Evolutionary conservation across 2,113 vertebrate species (phyloP).

Genomic region (Thunnus maccoyii): DNA sequence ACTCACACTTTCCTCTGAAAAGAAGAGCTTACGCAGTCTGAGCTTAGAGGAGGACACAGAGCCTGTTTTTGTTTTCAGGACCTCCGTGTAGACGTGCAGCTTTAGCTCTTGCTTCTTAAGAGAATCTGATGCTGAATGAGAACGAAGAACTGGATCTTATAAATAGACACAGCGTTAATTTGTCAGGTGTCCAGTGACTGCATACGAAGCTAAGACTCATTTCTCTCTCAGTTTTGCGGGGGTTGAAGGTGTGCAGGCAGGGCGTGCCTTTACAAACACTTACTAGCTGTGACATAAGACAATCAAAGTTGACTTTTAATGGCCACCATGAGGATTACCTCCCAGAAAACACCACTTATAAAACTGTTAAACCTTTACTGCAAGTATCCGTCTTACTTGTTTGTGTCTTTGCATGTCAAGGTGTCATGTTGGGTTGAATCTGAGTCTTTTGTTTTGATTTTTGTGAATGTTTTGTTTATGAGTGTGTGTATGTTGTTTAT

Average conservation of each 20-base stretch:
- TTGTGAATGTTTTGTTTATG: too few species aligned
- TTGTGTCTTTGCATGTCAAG: too few species aligned
- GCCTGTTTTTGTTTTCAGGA: slow-evolving; percentile 48
- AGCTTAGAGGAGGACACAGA: slow-evolving; percentile 17
- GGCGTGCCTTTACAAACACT: slow-evolving; percentile 60
- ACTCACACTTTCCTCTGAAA: slow-evolving; percentile 61
- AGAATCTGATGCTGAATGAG: not conserved
- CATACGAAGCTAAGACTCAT: not conserved
- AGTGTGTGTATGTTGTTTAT: too few species aligned
- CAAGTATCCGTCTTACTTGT: not conserved
- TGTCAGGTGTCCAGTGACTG: slow-evolving; percentile 11
- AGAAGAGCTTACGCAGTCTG: slow-evolving; percentile 26
- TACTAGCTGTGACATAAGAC: slow-evolving; percentile 5
- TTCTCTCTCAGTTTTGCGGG: not conserved
- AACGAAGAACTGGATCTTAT: not conserved
- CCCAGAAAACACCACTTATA: slow-evolving; percentile 31
- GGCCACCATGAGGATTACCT: slow-evolving; percentile 6
- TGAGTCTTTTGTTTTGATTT: too few species aligned
- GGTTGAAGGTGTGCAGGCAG: slow-evolving; percentile 37
- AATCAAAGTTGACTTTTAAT: slow-evolving; percentile 46
- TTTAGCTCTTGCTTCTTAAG: not conserved
- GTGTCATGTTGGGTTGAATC: too few species aligned
- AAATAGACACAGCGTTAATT: slow-evolving; percentile 3
- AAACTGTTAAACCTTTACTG: slow-evolving; percentile 19
- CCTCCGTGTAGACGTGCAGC: not conserved